A percentile compares a stretch with the other conserved stretches of the same genome.
Evolutionary conservation across 2,888 invertebrate genomes (phyloP).

Genomic region (Scaptomyza flava): DNA sequence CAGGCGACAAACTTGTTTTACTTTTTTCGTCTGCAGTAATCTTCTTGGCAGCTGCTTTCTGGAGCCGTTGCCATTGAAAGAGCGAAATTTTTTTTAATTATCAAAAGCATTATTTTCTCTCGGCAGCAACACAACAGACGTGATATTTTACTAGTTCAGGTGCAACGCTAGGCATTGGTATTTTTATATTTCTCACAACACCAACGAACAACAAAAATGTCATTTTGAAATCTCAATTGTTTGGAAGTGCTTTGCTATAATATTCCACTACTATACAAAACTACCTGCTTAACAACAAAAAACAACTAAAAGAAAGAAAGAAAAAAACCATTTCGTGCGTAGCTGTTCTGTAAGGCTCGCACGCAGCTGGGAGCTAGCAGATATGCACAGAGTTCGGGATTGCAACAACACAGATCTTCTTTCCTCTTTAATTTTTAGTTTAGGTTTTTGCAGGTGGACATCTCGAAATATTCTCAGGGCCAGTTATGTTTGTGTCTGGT

Average conservation of each 20-base stretch:
- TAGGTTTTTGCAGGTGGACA: conserved; percentile 69
- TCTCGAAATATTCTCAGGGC: conserved; percentile 70
- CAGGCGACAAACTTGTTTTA: conserved; percentile 71
- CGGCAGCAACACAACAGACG: conserved; percentile 57
- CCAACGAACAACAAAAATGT: conserved; percentile 55
- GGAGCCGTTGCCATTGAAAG: conserved; percentile 28
- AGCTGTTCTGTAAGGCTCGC: conserved; percentile 41
- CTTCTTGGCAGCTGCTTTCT: conserved; percentile 68
- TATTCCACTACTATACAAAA: conserved; percentile 12
- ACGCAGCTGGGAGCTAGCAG: conserved; percentile 52
- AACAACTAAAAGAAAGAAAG: conserved; percentile 15
- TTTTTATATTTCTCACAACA: conserved; percentile 61
- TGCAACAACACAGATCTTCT: conserved; percentile 72
- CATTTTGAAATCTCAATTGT: conserved; percentile 76
- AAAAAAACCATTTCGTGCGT: conserved; percentile 55
- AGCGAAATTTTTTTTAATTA: conserved; percentile 57
- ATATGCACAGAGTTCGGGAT: conserved; percentile 41
- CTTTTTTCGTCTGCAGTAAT: conserved; percentile 10
- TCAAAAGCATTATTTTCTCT: conserved; percentile 57
- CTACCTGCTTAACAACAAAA: conserved; percentile 50
- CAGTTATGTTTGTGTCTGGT: conserved; percentile 42
- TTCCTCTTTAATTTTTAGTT: conserved; percentile 56
- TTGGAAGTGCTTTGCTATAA: conserved; percentile 53
- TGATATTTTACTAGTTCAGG: conserved; percentile 57
- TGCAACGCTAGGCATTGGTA: conserved; percentile 56